Conservation (phyloP, 2,888 invertebrate species). For the Amiota mariae region DNA sequence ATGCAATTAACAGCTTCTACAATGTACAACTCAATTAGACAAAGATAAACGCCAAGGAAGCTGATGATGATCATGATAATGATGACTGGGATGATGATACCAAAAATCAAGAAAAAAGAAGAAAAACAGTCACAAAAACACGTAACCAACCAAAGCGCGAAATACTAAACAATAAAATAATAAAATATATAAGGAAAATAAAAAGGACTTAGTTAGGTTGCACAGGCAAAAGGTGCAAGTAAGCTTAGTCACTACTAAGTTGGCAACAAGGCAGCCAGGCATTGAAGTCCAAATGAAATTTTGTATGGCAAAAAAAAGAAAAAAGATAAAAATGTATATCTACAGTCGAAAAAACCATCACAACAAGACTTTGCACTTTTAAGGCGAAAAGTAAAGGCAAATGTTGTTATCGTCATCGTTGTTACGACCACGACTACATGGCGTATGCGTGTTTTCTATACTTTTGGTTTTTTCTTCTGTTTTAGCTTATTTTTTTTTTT, state of each 20-base stretch:
- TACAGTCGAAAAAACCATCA: background rate
- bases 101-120: constrained; percentile 3
- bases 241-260: too few species aligned
- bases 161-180: background rate
- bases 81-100: too few species aligned
- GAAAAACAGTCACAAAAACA: constrained; percentile 22
- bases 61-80: too few species aligned
- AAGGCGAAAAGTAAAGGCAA: background rate
- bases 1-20: constrained; percentile 71
- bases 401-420: background rate
- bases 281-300: too few species aligned
- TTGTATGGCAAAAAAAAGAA: too few species aligned
- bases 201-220: background rate
- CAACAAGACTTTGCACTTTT: constrained; percentile 24
- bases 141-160: background rate
- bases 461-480: too few species aligned
- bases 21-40: constrained; percentile 71
- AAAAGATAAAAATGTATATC: background rate
- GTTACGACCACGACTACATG: background rate
- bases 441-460: background rate
- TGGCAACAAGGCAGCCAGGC: too few species aligned
- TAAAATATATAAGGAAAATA: background rate
- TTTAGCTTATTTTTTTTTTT: too few species aligned
- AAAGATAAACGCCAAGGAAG: constrained; percentile 23
- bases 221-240: too few species aligned